Base-by-base conservation (phyloP, 2,797 vertebrate species). In the Columba guinea region DNA sequence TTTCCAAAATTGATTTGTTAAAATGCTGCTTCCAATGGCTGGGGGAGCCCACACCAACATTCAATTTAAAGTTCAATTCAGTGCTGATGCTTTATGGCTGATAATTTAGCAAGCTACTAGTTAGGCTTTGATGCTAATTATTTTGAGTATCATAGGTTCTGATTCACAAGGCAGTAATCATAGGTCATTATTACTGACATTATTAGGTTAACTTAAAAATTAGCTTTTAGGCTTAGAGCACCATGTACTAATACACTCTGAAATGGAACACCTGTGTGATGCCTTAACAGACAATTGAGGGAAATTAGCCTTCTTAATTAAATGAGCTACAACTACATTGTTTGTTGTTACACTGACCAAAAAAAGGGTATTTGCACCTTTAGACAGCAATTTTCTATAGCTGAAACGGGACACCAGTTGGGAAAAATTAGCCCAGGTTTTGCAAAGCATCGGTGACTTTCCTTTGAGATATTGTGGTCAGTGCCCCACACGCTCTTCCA, bases 181-280 rank as follows among this genome's bases (percentile, higher is more conserved):
- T 86, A 77, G 95, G 93, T 95, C 87, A 46, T 97, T 97, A 98
- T 97, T 98, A 80, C 94, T 80, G 70, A 94, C 94, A 89, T 95
- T 96, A 98, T 97, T 98, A 97, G 96, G 93, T 94, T 95, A 94
- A 95, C 96, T 97, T 97, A 97, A 97, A 97, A 98, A 97, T 97
- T 95, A 97, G 96, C 96, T 97, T 95, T 94, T 94, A 94, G 96
- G 96, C 96, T 97, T 87, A 95, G 55, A 96, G 97, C 95, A 78
- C 87, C 77, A 52, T 95, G 92, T 94, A 95, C 91, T 97, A 95
- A 97, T 96, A 93, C 13, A 10, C 92, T 97, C 96, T 95, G 97
- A 97, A 97, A 94, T 88, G 84, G 96, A 97, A 96, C 97, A 98
- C 95, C 96, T 96, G 96, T 85, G 82, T 51, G 90, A 95, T 95